Evolutionary conservation across 2,797 vertebrate genomes (phyloP), one percentile per base, ranked within the genome.

Genomic region (Macrochelys suwanniensis): DNA sequence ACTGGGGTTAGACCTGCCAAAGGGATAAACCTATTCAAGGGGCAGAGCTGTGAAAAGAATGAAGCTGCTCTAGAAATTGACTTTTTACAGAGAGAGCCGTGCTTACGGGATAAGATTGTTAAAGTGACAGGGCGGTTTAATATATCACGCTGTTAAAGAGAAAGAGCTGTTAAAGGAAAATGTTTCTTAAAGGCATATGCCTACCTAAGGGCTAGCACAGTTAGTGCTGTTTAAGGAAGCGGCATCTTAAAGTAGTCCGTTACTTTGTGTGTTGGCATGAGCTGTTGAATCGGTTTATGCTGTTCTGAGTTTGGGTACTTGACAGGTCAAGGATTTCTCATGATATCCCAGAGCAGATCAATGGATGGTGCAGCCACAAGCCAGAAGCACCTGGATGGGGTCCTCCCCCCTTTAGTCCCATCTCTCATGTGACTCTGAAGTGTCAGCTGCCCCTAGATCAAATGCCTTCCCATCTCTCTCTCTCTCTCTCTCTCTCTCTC

Each of bases 371-470:
- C 1, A 56, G 45, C 1, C 0, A 42, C 51, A 80, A 19, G 23
- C 31, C 80, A 90, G 59, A 37, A 49, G 15, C 25, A 54, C 77
- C 1, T 0, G 45, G 57, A 33, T 59, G 80, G 33, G 25, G 26
- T 28, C 11, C 13, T n/a, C 47, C 49, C 33, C 45, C 51, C 28
- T 88, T 17, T 37, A 61, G 37, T 79, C 71, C 68, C 74, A 5
- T 15, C 80, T n/a, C 31, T 2, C 83, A 1, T 59, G n/a, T 11
- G 47, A 65, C 12, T 56, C 59, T 57, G 10, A 10, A 31, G 23
- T 5, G 65, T 33, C 10, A 2, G 5, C 23, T 80, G 9, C 83
- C 74, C n/a, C 68, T 28, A 0, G 0, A 31, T 3, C 21, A 61
- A 37, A 53, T 21, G 54, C 11, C 42, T 19, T 51, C 28, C 47